phyloP scores from a whole-genome alignment of 2,888 invertebrate genomes.

The Sicus ferrugineus region DNA sequence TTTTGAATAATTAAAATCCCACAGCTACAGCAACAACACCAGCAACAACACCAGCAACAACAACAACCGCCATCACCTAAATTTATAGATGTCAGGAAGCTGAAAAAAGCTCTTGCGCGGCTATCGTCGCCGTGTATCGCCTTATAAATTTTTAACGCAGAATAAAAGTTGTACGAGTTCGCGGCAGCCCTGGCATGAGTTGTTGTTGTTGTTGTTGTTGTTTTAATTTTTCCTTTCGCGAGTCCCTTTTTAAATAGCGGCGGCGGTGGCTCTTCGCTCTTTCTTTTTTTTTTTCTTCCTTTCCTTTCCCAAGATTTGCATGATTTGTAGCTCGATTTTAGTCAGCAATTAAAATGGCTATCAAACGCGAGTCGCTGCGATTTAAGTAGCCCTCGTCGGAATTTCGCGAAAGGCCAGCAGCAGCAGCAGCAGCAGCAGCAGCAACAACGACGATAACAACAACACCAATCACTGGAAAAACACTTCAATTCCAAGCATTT shows the following conservation, averaged over 20 bases:
- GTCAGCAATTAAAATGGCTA: too few species aligned
- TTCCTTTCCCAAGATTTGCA: too few species aligned
- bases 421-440: neutral
- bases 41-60: neutral
- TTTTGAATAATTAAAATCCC: conserved; percentile 40
- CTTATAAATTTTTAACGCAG: too few species aligned
- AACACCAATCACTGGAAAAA: neutral
- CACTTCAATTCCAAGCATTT: neutral
- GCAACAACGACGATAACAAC: neutral
- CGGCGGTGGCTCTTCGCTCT: neutral
- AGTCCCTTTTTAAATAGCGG: neutral
- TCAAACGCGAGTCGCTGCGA: too few species aligned
- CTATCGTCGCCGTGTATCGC: neutral
- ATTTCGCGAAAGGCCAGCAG: neutral
- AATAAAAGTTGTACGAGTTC: too few species aligned
- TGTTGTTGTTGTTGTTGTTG: neutral
- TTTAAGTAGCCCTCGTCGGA: neutral
- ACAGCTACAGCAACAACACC: neutral
- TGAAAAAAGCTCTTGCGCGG: neutral
- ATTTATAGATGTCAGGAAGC: neutral
- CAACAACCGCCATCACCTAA: neutral
- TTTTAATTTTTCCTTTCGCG: neutral
- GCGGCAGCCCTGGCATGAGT: too few species aligned
- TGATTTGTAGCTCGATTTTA: too few species aligned
- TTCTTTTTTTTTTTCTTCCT: neutral